Base-by-base conservation (phyloP, 2,888 invertebrate species). In the Drosophila setosimentum region DNA sequence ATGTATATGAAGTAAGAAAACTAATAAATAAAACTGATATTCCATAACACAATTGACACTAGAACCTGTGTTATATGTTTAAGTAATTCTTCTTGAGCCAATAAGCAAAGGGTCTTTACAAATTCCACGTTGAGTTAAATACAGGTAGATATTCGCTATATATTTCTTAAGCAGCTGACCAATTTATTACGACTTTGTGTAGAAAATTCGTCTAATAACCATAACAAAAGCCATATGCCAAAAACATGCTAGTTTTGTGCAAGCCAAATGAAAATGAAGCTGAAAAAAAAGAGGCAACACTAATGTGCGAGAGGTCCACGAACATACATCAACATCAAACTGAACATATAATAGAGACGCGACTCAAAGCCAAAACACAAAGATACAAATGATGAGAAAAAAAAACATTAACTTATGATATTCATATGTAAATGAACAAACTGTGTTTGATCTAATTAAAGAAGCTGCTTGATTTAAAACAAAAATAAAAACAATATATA, bases 391-490 rank as follows among this genome's bases (percentile, higher is more conserved):
- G 49, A 49, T 55, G 11, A 32, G 55, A 51, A 32, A 53, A n/a
- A 49, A 61, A 62, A 21, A 54, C 62, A 78, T 57, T 40, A 68
- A 24, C 59, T 54, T 68, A 55, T 68, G 50, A 82, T 54, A 67
- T 85, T 86, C 81, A 78, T 75, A 86, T 83, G 80, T 67, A 65
- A 83, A 83, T 86, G 55, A 48, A 68, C 58, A 66, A 69, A 69
- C 50, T 59, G 33, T 54, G 33, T 77, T 74, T 80, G 90, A 83
- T 90, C 85, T 83, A 86, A 89, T 90, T 90, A 74, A 80, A 90
- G 80, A 74, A 78, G 68, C 72, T 60, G 68, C 62, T 55, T 55
- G 51, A 29, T 50, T 65, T 71, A 49, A 60, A 30, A 30, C 11
- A 18, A 40, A 40, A 57, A 59, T n/a, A 68, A 16, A 21, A 45